Evolutionary conservation across 2,113 vertebrate genomes (phyloP).

Genomic region (Poeciliopsis prolifica): DNA sequence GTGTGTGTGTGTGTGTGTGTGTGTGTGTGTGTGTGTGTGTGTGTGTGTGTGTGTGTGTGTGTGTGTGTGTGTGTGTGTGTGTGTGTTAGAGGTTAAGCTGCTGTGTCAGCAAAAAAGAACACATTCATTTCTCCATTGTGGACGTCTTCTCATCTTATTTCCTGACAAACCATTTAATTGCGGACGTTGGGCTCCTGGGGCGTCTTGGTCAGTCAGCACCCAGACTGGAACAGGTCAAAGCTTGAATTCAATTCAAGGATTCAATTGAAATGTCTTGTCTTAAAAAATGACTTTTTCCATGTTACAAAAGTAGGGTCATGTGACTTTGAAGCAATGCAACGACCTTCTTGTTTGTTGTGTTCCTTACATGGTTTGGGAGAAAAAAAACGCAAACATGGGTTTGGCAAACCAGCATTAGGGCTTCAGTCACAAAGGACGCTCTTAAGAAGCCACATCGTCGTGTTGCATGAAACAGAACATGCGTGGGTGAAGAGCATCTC

Average conservation of each 20-base stretch:
- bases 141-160: neutral
- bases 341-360: neutral
- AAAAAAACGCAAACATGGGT: neutral
- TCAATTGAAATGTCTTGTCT: no score
- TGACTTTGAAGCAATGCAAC: no score
- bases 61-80: fast-evolving
- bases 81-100: neutral
- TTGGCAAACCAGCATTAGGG: neutral
- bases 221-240: neutral
- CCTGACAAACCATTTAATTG: neutral
- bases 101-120: neutral
- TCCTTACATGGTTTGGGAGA: neutral
- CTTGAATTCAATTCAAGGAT: neutral
- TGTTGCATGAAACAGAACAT: neutral
- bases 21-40: neutral
- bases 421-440: neutral
- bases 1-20: slow-evolving; percentile 1
- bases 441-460: no score
- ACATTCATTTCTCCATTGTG: neutral
- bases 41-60: slow-evolving; percentile 3
- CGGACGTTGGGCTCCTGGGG: neutral
- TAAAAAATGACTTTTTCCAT: no score
- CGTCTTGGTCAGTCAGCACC: neutral
- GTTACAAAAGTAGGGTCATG: no score
- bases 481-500: neutral